phyloP scores from a whole-genome alignment of 2,113 vertebrate genomes.

The Hyaena hyaena region DNA sequence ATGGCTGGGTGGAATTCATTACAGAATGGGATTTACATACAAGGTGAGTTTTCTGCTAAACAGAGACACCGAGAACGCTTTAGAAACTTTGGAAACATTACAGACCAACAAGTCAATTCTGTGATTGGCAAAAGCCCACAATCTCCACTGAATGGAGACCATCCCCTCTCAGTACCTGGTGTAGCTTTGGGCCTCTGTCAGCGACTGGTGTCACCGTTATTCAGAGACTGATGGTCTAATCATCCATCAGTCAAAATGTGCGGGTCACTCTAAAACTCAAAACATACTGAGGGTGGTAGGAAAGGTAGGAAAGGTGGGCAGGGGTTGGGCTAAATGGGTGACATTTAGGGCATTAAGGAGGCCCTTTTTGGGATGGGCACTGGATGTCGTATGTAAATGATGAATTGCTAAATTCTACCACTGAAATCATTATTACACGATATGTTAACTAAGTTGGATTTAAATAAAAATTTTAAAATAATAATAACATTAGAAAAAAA shows the following conservation, averaged over 20 bases:
- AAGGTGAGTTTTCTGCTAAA: slow-evolving; percentile 51
- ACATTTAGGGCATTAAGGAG: no score
- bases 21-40: slow-evolving; percentile 62
- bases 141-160: not conserved
- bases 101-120: slow-evolving; percentile 23
- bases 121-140: not conserved
- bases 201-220: not conserved
- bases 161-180: not conserved
- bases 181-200: not conserved
- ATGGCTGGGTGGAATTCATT: slow-evolving; percentile 72
- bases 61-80: slow-evolving; percentile 17
- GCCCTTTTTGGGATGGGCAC: no score
- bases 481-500: no score
- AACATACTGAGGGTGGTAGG: no score
- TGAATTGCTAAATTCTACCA: no score
- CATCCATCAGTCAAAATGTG: not conserved
- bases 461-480: no score
- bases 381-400: no score
- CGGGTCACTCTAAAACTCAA: not conserved
- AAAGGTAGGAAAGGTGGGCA: no score
- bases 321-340: no score
- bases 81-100: not conserved
- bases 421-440: no score
- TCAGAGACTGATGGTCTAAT: not conserved
- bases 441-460: no score